A percentile compares a stretch with the other conserved stretches of the same genome.
phyloP scores from a whole-genome alignment of 1,140 invertebrate genomes.

The Bradysia coprophila region DNA sequence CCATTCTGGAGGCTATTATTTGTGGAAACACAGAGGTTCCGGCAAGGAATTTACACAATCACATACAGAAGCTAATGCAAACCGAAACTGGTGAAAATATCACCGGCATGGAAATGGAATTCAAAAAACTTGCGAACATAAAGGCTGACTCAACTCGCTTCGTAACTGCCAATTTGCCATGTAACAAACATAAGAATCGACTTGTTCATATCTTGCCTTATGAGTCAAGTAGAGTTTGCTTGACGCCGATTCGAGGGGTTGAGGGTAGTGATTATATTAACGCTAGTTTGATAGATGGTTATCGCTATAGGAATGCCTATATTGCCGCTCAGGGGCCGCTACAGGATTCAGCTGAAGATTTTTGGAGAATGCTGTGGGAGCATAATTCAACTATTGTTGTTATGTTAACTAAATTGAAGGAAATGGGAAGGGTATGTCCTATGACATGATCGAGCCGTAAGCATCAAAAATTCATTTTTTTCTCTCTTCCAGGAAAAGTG shows the following conservation, averaged over 20 bases:
- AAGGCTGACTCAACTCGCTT: constrained; percentile 88
- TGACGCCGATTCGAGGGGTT: constrained; percentile 74
- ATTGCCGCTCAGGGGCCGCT: constrained; percentile 97
- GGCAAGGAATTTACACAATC: constrained; percentile 76
- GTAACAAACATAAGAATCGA: constrained; percentile 97
- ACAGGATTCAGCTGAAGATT: constrained; percentile 89
- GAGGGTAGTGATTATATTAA: constrained; percentile 99
- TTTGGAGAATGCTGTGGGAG: constrained; percentile 99
- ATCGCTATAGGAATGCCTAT: constrained; percentile 80
- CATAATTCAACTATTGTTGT: constrained; percentile 99
- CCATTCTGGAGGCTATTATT: constrained; percentile 85
- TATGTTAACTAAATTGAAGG: constrained; percentile 94
- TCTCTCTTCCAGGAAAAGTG: constrained; percentile 69
- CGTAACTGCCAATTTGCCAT: constrained; percentile 85
- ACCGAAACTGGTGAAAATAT: constrained; percentile 65
- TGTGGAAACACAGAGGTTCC: constrained; percentile 90
- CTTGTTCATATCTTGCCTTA: constrained; percentile 94
- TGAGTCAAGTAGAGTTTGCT: constrained; percentile 85
- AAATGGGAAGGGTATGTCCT: constrained; percentile 77
- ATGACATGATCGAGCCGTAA: background rate
- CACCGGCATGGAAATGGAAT: constrained; percentile 96
- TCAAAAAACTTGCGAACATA: constrained; percentile 91
- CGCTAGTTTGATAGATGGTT: constrained; percentile 94
- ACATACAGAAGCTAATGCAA: constrained; percentile 84
- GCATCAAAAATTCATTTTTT: constrained; percentile 1